A percentile compares a stretch with the other conserved stretches of the same genome.
These are phyloP conservation scores for Brachycybe producta DNA, from an alignment of 2,888 invertebrate genomes.

Conservation along the genomic window DNA sequence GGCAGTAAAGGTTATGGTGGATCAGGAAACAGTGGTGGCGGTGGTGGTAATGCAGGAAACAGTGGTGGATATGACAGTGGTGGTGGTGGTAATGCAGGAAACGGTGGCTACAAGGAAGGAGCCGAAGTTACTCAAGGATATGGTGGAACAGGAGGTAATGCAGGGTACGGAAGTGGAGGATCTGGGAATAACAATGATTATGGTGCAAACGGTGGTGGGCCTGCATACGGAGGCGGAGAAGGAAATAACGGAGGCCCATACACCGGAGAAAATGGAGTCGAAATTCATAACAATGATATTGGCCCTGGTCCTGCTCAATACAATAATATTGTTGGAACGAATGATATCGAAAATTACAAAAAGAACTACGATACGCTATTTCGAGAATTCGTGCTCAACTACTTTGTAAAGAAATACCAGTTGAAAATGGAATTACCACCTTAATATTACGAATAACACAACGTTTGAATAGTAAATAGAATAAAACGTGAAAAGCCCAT, in stretches of 20 bases:
- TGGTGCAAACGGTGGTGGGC: neutral
- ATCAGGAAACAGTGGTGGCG: neutral
- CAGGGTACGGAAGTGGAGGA: neutral
- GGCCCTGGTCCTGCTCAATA: neutral
- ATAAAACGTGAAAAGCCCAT: constrained; percentile 13
- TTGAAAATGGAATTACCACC: constrained; percentile 9
- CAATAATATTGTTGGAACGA: neutral
- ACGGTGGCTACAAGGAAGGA: neutral
- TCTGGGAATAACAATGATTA: neutral
- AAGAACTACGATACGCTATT: constrained; percentile 14
- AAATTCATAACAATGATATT: constrained; percentile 7
- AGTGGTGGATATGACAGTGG: no score
- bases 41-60: neutral
- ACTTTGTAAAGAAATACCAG: constrained; percentile 13
- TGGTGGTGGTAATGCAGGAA: neutral
- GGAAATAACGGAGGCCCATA: no score
- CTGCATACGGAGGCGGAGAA: neutral
- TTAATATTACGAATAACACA: no score
- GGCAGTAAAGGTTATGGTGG: neutral
- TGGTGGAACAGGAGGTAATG: neutral
- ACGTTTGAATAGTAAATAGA: constrained; percentile 2
- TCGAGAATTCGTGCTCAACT: constrained; percentile 16
- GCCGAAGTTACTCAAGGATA: neutral
- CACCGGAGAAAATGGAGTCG: no score
- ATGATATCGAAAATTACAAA: no score